Evolutionary conservation across 2,113 vertebrate genomes (phyloP).

Genomic region (Dasyurus viverrinus): DNA sequence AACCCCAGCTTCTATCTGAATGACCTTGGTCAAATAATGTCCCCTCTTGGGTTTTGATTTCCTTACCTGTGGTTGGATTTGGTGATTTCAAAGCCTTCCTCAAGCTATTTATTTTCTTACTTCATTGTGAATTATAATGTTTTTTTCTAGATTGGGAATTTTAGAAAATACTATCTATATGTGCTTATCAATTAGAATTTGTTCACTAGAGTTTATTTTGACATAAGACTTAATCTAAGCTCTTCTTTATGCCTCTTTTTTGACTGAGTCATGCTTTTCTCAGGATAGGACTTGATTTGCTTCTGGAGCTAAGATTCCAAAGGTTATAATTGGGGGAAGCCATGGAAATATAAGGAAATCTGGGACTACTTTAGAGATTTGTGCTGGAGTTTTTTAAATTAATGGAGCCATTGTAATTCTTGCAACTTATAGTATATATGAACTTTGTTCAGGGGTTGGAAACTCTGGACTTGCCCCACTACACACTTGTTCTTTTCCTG

Average conservation of each 20-base stretch:
- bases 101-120: background rate
- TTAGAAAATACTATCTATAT: background rate
- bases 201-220: background rate
- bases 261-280: background rate
- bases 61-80: background rate
- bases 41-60: background rate
- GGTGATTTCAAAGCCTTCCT: background rate
- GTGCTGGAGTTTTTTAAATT: background rate
- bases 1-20: background rate
- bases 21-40: background rate
- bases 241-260: background rate
- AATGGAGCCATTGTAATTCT: background rate
- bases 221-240: background rate
- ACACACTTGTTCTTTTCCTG: background rate
- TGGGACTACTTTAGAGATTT: background rate
- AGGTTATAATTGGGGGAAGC: background rate
- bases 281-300: slow-evolving; percentile 14
- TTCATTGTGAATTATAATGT: background rate
- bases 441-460: background rate
- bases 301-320: background rate
- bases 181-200: background rate
- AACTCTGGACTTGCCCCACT: background rate
- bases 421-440: background rate
- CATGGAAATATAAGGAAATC: background rate
- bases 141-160: background rate